Percentiles rank a stretch among this genome's conserved stretches.
Evolutionary conservation across 2,113 vertebrate species (phyloP).

Genomic region (Myanophis thanlyinensis): DNA sequence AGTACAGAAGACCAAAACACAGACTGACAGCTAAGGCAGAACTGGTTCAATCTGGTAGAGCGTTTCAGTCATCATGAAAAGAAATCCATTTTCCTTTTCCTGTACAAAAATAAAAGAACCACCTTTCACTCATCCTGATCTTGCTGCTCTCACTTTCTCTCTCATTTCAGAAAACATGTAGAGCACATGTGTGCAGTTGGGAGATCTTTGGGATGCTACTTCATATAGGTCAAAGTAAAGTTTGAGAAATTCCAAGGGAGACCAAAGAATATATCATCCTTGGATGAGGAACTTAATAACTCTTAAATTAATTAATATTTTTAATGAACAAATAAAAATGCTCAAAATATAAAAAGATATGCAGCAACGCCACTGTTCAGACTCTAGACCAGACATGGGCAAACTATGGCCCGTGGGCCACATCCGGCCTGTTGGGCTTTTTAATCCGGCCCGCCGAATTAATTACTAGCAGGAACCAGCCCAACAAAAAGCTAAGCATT

Average conservation of each 20-base stretch:
- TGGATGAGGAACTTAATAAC: background rate
- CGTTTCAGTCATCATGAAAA: slow-evolving; percentile 58
- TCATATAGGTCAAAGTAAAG: slow-evolving; percentile 5
- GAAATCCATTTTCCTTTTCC: slow-evolving; percentile 27
- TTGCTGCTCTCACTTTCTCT: background rate
- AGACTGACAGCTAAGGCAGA: slow-evolving; percentile 50
- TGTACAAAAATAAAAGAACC: slow-evolving; percentile 37
- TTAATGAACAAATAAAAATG: background rate
- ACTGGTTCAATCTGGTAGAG: slow-evolving; percentile 46
- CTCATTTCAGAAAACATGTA: slow-evolving; percentile 16
- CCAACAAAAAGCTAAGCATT: too few relatives aligned
- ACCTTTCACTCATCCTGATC: background rate
- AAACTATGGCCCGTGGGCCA: too few relatives aligned
- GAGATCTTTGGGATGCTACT: background rate
- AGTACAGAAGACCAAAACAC: slow-evolving; percentile 58
- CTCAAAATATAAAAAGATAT: background rate
- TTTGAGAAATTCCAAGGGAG: background rate
- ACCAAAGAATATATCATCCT: background rate
- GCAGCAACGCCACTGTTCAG: background rate
- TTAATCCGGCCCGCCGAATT: too few relatives aligned
- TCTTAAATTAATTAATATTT: background rate
- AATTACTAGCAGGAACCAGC: too few relatives aligned
- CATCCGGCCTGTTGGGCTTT: too few relatives aligned
- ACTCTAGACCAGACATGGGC: too few relatives aligned
- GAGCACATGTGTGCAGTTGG: background rate